Evolutionary conservation across 92 coral and sea anemone species (phyloP), one percentile per base, ranked within the genome.

Genomic region (Epizoanthus stellaris): DNA sequence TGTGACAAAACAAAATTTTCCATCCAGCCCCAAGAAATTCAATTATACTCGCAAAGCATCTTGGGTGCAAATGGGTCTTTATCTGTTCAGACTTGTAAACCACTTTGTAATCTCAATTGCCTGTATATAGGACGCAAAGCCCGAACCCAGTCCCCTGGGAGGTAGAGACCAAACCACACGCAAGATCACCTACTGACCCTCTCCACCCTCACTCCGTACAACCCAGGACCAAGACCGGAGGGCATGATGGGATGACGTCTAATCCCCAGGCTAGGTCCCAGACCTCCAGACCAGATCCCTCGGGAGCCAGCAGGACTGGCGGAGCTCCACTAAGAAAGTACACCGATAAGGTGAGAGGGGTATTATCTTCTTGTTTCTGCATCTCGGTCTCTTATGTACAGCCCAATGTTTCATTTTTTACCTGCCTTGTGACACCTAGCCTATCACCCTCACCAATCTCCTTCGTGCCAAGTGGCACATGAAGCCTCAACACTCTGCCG

Each of bases 181-280:
- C 99, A 3, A 75, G 89, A 14, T 82, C 98, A 63, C 95, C 99
- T 25, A 92, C 92, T 88, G 95, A 97, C 85, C 92, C 95, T 59
- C 94, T 96, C 65, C 99, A 96, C 81, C 99, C 99, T 70, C 95
- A 96, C 90, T 76, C 92, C 76, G 98, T 95, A 14, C 98, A 94
- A 81, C 74, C 92, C 82, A 90, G 99, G 89, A 93, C 92, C 86
- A 94, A 91, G 67, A 82, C 89, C 14, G 99, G 98, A 60, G 99
- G 99, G 56, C 91, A 96, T 75, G 99, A 96, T 69, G 97, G 98
- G 79, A 91, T 94, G 98, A 94, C 94, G 45, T 77, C 85, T 30
- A 92, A 92, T 79, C 97, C 97, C 23, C 99, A 96, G 81, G 87
- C 98, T 52, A 88, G 99, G 86, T 94, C 99, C n/a, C 99, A 96